phyloP scores from a whole-genome alignment of 2,797 vertebrate species.

The Pantherophis vulpinus region DNA sequence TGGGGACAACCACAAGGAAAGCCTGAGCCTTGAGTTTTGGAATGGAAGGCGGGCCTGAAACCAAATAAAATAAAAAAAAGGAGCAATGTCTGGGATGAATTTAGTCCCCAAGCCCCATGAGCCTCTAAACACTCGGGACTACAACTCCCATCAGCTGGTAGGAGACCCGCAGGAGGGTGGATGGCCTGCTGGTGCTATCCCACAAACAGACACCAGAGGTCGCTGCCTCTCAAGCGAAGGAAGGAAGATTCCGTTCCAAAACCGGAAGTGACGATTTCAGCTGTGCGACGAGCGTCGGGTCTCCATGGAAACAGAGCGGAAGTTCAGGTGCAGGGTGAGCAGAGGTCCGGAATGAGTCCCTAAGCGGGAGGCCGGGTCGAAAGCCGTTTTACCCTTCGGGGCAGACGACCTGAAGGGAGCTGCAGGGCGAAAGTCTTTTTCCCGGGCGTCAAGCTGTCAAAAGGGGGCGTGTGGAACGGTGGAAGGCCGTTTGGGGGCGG shows the following conservation, averaged over 20 bases:
- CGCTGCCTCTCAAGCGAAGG: neutral
- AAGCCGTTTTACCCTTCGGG: fast-evolving
- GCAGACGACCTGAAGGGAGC: neutral
- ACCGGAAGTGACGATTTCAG: neutral
- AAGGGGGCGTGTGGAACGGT: neutral
- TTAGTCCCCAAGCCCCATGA: neutral
- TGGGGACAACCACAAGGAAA: neutral
- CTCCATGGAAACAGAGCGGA: neutral
- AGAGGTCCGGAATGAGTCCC: too few relatives aligned
- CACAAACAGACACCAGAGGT: neutral
- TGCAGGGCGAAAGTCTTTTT: too few relatives aligned
- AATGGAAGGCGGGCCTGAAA: neutral
- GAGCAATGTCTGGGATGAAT: neutral
- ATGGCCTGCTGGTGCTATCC: neutral
- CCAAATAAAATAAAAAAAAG: neutral
- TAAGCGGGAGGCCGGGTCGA: fast-evolving
- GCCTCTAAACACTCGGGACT: neutral
- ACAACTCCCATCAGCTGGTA: neutral
- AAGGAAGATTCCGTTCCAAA: fast-evolving
- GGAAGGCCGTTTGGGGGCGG: neutral
- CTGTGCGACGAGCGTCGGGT: neutral
- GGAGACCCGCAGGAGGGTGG: neutral
- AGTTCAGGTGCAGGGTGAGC: neutral
- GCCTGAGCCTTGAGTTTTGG: neutral
- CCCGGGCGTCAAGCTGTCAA: neutral